Conservation (phyloP, 2,113 vertebrate species). For the Stegastes partitus region DNA sequence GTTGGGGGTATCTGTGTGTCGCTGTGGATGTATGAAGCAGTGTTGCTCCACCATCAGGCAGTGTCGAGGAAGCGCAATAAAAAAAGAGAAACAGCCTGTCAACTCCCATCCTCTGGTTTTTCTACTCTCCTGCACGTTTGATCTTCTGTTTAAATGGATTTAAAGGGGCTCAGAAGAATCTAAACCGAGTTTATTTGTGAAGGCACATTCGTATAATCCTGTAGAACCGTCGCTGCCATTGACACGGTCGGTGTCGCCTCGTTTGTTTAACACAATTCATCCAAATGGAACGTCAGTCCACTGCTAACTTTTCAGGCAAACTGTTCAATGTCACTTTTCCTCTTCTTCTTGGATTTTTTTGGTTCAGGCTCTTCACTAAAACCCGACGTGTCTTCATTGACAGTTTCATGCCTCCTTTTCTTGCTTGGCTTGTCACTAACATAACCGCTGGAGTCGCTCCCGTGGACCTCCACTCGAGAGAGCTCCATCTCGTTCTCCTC, state of each 20-base stretch:
- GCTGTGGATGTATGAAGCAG: background rate
- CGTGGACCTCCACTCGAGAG: constrained; percentile 71
- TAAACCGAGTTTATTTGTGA: background rate
- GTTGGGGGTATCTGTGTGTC: background rate
- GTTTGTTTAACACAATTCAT: background rate
- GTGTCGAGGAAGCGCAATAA: constrained; percentile 12
- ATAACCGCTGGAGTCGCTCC: constrained; percentile 90
- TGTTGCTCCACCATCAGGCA: constrained; percentile 67
- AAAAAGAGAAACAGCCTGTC: background rate
- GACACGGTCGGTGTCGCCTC: background rate
- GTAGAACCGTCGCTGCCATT: background rate
- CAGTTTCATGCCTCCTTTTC: constrained; percentile 86
- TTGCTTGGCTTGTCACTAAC: constrained; percentile 86
- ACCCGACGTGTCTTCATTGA: constrained; percentile 31
- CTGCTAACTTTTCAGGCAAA: constrained; percentile 23
- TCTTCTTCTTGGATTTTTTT: constrained; percentile 87
- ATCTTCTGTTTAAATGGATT: background rate
- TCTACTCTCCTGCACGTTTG: background rate
- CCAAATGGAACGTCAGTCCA: background rate
- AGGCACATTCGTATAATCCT: constrained; percentile 20
- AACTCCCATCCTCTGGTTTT: background rate
- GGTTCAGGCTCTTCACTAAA: constrained; percentile 45
- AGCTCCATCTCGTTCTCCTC: constrained; percentile 47
- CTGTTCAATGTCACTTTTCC: constrained; percentile 67
- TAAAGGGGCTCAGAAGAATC: background rate